Conservation (phyloP, 2,797 vertebrate genomes). For the Acridotheres tristis region DNA sequence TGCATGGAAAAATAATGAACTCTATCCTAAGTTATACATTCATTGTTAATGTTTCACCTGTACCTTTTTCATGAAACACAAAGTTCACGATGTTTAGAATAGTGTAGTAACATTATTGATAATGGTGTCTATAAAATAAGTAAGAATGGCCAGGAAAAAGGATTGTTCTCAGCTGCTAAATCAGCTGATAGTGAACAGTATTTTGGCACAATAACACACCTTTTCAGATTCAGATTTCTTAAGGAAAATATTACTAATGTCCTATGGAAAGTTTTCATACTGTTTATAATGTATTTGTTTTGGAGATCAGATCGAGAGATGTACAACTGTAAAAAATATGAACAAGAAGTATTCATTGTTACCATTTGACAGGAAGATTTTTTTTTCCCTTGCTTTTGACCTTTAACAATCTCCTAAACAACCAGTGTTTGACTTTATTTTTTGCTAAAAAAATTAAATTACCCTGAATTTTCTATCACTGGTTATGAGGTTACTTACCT, state of each 20-base stretch:
- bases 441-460: neutral
- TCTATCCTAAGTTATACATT: neutral
- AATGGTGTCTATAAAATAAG: neutral
- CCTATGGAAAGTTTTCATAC: neutral
- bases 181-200: neutral
- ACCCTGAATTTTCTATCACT: neutral
- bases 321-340: neutral
- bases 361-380: neutral
- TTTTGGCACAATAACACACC: neutral
- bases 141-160: neutral
- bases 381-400: conserved; percentile 26
- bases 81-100: neutral
- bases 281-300: neutral
- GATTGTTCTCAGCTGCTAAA: neutral
- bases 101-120: neutral
- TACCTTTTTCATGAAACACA: neutral
- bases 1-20: neutral
- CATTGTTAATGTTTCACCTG: neutral
- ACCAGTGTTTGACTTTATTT: neutral
- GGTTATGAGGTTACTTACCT: neutral
- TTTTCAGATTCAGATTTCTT: neutral
- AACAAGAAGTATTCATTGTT: neutral
- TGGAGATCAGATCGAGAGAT: neutral
- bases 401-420: conserved; percentile 5
- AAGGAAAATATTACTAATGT: neutral